These are phyloP conservation scores for Noctua janthina DNA, from an alignment of 2,888 invertebrate species.

Conservation along the genomic window DNA sequence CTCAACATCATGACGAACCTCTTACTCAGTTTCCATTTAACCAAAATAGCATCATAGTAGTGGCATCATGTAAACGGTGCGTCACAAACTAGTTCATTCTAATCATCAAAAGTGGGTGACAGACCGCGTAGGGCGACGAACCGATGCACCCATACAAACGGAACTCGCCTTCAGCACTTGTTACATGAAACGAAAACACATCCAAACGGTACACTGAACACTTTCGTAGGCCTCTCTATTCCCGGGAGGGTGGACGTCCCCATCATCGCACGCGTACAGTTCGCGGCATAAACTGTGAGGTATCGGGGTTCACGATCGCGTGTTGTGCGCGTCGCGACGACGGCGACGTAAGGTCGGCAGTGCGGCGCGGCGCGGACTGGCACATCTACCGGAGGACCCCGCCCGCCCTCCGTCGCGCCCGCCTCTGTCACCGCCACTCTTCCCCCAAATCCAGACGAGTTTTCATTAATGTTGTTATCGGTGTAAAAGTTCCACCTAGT, in stretches of 20 bases:
- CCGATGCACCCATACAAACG: slow-evolving; percentile 85
- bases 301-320: slow-evolving; percentile 76
- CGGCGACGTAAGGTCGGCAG: slow-evolving; percentile 79
- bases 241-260: slow-evolving; percentile 65
- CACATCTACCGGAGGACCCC: slow-evolving; percentile 78
- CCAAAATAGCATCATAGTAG: slow-evolving; percentile 78
- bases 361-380: slow-evolving; percentile 83
- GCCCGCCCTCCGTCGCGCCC: slow-evolving; percentile 78
- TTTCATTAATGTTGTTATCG: slow-evolving; percentile 90
- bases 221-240: slow-evolving; percentile 69
- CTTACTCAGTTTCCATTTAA: slow-evolving; percentile 49
- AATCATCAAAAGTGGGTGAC: slow-evolving; percentile 83
- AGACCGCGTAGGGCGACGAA: slow-evolving; percentile 79
- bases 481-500: slow-evolving; percentile 87
- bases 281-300: slow-evolving; percentile 69
- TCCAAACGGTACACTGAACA: slow-evolving; percentile 80
- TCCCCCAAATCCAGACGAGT: slow-evolving; percentile 87
- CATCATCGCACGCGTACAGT: slow-evolving; percentile 70
- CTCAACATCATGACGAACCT: slow-evolving; percentile 16
- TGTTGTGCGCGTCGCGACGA: slow-evolving; percentile 63
- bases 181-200: slow-evolving; percentile 77
- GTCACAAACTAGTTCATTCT: slow-evolving; percentile 76
- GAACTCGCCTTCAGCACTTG: slow-evolving; percentile 79
- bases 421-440: slow-evolving; percentile 85
- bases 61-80: slow-evolving; percentile 65